Evolutionary conservation across 2,113 vertebrate species (phyloP).

Genomic region (Pelecanoides urinatrix): DNA sequence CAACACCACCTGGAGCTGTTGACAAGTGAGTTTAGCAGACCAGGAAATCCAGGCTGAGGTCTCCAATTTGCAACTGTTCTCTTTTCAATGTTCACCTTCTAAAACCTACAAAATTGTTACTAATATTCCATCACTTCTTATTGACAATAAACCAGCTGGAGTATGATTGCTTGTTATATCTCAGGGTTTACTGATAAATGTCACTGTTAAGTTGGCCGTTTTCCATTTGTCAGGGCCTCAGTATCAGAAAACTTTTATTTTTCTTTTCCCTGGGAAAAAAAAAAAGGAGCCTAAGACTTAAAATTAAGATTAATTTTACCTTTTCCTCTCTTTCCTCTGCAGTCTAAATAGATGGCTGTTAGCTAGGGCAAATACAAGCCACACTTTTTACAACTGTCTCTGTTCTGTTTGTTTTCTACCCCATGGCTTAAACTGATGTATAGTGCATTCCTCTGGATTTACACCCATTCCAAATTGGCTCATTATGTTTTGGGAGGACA

Average conservation of each 20-base stretch:
- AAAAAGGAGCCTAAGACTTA: neutral
- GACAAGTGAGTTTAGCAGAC: neutral
- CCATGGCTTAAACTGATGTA: neutral
- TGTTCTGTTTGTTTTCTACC: neutral
- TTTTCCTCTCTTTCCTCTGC: neutral
- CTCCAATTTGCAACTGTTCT: neutral
- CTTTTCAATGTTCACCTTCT: neutral
- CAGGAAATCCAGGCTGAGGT: neutral
- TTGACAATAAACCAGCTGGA: constrained; percentile 23
- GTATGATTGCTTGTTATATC: constrained; percentile 29
- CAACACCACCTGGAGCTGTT: neutral
- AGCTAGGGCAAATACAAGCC: neutral
- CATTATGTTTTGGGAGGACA: neutral
- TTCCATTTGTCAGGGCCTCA: neutral
- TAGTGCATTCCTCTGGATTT: neutral
- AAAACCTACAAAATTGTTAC: neutral
- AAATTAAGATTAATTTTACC: neutral
- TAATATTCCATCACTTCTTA: constrained; percentile 1
- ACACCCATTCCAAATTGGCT: accelerated
- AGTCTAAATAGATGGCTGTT: neutral
- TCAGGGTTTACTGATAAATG: neutral
- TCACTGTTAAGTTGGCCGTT: neutral
- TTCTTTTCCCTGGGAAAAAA: neutral
- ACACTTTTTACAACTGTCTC: neutral
- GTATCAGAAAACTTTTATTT: neutral